A percentile compares a stretch with the other conserved stretches of the same genome.
Conservation (phyloP, 1,140 invertebrate species). For the Steinernema feltiae region DNA sequence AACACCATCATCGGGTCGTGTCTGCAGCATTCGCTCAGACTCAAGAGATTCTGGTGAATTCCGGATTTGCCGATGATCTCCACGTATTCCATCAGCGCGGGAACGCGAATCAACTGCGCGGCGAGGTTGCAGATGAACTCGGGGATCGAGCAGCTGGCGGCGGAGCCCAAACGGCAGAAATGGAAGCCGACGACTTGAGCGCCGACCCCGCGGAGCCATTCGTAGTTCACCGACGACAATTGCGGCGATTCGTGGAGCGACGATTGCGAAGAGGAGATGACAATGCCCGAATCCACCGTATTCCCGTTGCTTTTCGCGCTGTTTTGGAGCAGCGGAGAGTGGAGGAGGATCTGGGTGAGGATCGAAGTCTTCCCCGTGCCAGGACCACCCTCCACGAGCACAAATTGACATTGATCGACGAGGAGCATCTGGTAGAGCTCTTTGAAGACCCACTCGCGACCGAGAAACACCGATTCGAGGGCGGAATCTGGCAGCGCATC, state of each 20-base stretch:
- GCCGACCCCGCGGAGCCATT: slow-evolving; percentile 30
- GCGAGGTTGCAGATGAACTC: slow-evolving; percentile 31
- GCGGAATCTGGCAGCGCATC: background rate
- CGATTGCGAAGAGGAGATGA: slow-evolving; percentile 9
- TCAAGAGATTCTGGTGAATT: slow-evolving; percentile 9
- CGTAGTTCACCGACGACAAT: slow-evolving; percentile 28
- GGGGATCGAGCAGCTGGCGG: slow-evolving; percentile 22
- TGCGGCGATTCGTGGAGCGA: background rate
- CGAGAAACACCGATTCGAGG: slow-evolving; percentile 26
- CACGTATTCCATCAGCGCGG: slow-evolving; percentile 19
- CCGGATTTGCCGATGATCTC: slow-evolving; percentile 21
- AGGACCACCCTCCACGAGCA: slow-evolving; percentile 22
- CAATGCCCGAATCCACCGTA: slow-evolving; percentile 30
- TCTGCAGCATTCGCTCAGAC: slow-evolving; percentile 24
- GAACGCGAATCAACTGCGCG: slow-evolving; percentile 8
- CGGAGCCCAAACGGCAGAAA: slow-evolving; percentile 18
- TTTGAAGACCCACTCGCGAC: slow-evolving; percentile 32
- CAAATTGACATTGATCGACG: slow-evolving; percentile 22
- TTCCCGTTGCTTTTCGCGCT: slow-evolving; percentile 7
- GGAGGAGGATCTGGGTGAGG: slow-evolving; percentile 27
- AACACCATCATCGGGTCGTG: slow-evolving; percentile 26
- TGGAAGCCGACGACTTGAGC: slow-evolving; percentile 27
- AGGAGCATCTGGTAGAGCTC: slow-evolving; percentile 27
- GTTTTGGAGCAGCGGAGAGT: slow-evolving; percentile 22
- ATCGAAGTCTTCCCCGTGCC: slow-evolving; percentile 30